Conservation (phyloP, 2,888 invertebrate species). For the Lomographa bimaculata region DNA sequence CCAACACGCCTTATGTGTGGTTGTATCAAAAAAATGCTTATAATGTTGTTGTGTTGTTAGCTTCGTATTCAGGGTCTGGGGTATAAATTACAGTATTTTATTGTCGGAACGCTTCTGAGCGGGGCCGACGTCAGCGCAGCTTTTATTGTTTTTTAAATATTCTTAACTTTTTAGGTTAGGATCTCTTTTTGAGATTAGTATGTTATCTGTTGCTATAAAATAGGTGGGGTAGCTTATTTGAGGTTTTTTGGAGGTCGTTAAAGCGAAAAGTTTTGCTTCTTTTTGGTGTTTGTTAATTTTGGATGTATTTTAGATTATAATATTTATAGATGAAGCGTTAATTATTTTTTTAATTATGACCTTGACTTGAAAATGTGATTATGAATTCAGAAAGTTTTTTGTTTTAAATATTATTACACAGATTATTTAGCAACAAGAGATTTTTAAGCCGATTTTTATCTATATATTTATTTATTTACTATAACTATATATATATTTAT, state of each 20-base stretch:
- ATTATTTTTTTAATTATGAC: too few species aligned
- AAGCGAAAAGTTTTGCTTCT: too few species aligned
- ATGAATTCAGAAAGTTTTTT: too few species aligned
- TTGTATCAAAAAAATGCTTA: constrained; percentile 44
- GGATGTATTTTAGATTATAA: too few species aligned
- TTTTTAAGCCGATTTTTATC: too few species aligned
- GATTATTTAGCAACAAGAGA: too few species aligned
- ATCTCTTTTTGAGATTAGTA: constrained; percentile 68
- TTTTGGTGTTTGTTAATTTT: too few species aligned
- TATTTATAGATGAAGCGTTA: too few species aligned
- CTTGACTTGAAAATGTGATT: too few species aligned
- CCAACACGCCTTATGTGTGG: constrained; percentile 32
- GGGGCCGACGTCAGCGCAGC: constrained; percentile 53
- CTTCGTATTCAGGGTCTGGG: constrained; percentile 42
- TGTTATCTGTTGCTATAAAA: constrained; percentile 73
- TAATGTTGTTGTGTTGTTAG: constrained; percentile 66
- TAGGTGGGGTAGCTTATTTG: constrained; percentile 52
- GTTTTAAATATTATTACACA: too few species aligned
- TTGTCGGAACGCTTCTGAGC: constrained; percentile 61
- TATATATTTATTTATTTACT: too few species aligned
- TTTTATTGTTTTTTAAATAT: constrained; percentile 78
- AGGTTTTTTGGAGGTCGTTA: constrained; percentile 14
- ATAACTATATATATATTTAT: too few species aligned
- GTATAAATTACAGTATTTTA: constrained; percentile 73
- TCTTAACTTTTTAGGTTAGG: constrained; percentile 37